These are phyloP conservation scores for Acropternis orthonyx DNA, from an alignment of 2,797 vertebrate species.

Conservation along the genomic window DNA sequence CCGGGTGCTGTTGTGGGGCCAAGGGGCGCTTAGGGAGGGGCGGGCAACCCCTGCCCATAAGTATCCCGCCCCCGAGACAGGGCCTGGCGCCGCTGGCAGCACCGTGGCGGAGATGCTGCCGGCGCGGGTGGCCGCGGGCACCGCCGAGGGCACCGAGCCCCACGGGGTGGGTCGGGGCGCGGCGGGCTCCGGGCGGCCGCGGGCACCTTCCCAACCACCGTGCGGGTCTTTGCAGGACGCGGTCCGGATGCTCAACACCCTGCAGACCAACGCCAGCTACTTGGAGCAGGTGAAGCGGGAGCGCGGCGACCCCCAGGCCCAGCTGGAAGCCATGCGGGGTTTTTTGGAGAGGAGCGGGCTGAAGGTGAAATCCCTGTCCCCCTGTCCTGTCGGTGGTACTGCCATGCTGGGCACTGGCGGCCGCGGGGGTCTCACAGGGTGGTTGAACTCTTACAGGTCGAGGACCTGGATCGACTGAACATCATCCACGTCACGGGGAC, in stretches of 20 bases:
- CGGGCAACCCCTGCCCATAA: background rate
- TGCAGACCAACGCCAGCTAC: slow-evolving; percentile 90
- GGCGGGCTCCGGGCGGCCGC: fast-evolving
- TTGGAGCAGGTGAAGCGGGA: slow-evolving; percentile 87
- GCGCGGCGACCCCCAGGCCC: slow-evolving; percentile 77
- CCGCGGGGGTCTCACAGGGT: background rate
- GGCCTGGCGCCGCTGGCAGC: background rate
- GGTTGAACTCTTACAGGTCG: slow-evolving; percentile 79
- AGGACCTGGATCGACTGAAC: slow-evolving; percentile 88
- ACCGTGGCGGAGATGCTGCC: background rate
- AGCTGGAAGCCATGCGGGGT: slow-evolving; percentile 86
- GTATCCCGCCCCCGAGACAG: background rate
- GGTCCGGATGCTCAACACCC: slow-evolving; percentile 88
- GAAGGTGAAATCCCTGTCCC: slow-evolving; percentile 66
- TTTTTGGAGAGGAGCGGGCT: slow-evolving; percentile 86
- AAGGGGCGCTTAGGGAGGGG: background rate
- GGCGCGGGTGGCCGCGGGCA: fast-evolving
- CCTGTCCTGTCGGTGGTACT: fast-evolving
- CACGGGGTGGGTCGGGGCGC: background rate
- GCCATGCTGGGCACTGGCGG: fast-evolving
- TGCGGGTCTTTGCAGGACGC: slow-evolving; percentile 81
- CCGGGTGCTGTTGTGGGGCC: background rate
- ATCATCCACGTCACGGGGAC: slow-evolving; percentile 96
- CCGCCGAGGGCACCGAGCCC: background rate
- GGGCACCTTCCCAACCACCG: background rate